Base-by-base conservation (phyloP, 2,888 invertebrate species). In the Scaptomyza tumidula region DNA sequence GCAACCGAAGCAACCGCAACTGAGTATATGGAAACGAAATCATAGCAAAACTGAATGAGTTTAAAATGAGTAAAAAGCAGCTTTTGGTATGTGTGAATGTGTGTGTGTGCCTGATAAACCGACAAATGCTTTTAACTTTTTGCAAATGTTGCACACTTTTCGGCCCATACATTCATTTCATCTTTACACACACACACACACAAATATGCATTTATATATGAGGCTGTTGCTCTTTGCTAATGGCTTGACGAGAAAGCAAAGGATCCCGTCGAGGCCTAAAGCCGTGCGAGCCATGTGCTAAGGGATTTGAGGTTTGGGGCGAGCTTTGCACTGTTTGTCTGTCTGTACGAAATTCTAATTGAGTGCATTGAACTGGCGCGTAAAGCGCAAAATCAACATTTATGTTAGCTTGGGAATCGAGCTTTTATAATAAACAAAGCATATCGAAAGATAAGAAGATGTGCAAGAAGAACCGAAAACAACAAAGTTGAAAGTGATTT, bases 281-380 rank as follows among this genome's bases (percentile, higher is more conserved):
- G 46, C 58, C 50, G 31, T 24, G n/a, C n/a, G n/a, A 11, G 10
- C 29, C 24, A 41, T 71, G 57, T 57, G 49, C 37, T 33, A 11
- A 14, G 10, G 46, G 7, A 45, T 1, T 6, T 29, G 16, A 27
- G 13, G 13, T 7, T 9, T 24, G 24, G 24, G 48, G 52, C 19
- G 48, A 35, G 43, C 61, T 50, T n/a, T 43, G 54, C 54, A 49
- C 62, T 65, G 67, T 78, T 53, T 78, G 75, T 65, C 84, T 70
- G 84, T 65, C 81, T 81, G 71, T 35, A 70, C 80, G n/a, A 88
- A 88, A 88, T 86, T 76, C 82, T 83, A 83, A 83, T 88, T 83
- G 88, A 83, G 83, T 86, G 88, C 86, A 75, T 83, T 83, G 83
- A 83, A 83, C 82, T 79, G 78, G 7, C 62, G 65, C 54, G 7